Base-by-base conservation (phyloP, 2,888 invertebrate genomes). In the Alsophila aescularia region DNA sequence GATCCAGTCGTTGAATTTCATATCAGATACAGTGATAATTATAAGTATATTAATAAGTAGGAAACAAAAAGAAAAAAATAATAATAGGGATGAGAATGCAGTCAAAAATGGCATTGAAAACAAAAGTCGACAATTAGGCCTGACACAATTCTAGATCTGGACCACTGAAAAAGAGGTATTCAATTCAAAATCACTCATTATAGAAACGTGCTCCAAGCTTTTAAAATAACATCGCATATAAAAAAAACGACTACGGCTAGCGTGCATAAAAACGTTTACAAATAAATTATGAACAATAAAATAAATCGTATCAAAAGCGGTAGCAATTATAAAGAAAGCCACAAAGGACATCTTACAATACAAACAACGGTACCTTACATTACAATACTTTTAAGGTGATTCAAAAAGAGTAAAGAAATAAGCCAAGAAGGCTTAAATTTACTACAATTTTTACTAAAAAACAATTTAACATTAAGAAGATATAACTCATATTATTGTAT, bases 141-240 rank as follows among this genome's bases (percentile, higher is more conserved):
- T 87, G 85, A 80, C 75, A 81, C 77, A 71, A 71, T 41, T 51
- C 75, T 75, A 73, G 67, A 66, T 81, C 79, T 90, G 90, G 90
- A 90, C 90, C 90, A 87, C 87, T 85, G 83, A 80, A 84, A 81
- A 81, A 87, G 90, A 90, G 90, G 90, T 90, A 90, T 84, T 86
- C 72, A 77, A 79, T 82, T 86, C 64, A 82, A 57, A 78, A 79
- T 85, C 79, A 85, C 77, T 75, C 76, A 67, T 72, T 74, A 71
- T 12, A 73, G 70, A 72, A 59, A 65, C 54, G 60, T 77, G 67
- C 67, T 71, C 49, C 63, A 70, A 72, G 64, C 64, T 63, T 65
- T 52, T 65, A 68, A 66, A 66, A 5, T 57, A 64, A 57, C 51
- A 52, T 55, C 49, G 66, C 67, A 62, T 44, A 50, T 27, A 15